Evolutionary conservation across 2,797 vertebrate genomes (phyloP).

Genomic region (Sebastes glaucus): DNA sequence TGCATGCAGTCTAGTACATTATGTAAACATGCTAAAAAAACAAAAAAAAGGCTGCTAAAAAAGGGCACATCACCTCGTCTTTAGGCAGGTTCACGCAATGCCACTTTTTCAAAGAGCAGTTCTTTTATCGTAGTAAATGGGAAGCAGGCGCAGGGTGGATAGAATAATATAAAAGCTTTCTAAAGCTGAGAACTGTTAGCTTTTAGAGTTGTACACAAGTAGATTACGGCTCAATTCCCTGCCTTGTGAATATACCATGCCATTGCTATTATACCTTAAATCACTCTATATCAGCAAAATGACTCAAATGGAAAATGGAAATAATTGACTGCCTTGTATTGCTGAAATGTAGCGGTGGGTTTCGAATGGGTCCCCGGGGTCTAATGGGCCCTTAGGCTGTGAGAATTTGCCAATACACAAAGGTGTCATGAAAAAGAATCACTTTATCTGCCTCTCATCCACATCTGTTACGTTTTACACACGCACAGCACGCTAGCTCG

Average conservation of each 20-base stretch:
- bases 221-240: not conserved
- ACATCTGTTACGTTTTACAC: not conserved
- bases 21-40: not conserved
- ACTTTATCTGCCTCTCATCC: not conserved
- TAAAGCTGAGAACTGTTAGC: not conserved
- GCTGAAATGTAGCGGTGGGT: not conserved
- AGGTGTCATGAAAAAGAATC: not conserved
- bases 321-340: conserved; percentile 18
- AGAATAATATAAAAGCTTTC: not conserved
- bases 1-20: not conserved
- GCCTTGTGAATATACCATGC: not conserved
- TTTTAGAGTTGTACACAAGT: not conserved
- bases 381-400: not conserved
- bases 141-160: not conserved
- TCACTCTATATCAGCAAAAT: conserved; percentile 10
- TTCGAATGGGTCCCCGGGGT: conserved; percentile 11
- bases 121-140: not conserved
- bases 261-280: not conserved
- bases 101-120: not conserved
- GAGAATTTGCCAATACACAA: not conserved
- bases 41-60: not conserved
- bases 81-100: not conserved
- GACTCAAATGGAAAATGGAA: not conserved
- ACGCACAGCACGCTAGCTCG: not conserved
- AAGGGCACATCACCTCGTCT: not conserved